phyloP scores from a whole-genome alignment of 2,888 invertebrate genomes.

The Physocephala rufipes region DNA sequence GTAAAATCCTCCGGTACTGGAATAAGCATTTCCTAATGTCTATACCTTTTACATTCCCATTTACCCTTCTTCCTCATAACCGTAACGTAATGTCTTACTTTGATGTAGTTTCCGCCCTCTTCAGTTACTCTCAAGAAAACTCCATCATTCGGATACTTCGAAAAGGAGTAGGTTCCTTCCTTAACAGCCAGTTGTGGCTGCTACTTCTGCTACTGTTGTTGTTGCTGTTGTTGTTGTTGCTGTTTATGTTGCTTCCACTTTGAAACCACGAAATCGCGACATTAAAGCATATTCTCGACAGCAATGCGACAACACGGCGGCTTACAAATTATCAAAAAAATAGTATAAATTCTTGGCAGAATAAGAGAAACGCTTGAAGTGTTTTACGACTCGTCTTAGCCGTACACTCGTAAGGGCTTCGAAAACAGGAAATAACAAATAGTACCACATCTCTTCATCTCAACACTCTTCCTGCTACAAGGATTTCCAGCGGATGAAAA shows the following conservation, averaged over 20 bases:
- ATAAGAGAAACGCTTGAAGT: conserved; percentile 48
- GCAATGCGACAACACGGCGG: background rate
- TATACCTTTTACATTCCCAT: no score
- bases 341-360: conserved; percentile 58
- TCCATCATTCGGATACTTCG: background rate
- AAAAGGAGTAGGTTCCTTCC: background rate
- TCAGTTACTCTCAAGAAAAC: conserved; percentile 3
- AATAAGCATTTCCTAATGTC: no score
- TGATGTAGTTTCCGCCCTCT: background rate
- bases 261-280: conserved; percentile 9
- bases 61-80: no score
- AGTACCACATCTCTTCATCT: no score
- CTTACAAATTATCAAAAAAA: conserved; percentile 44
- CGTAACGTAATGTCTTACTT: background rate
- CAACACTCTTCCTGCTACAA: background rate
- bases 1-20: no score
- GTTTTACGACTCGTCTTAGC: background rate
- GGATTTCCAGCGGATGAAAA: background rate
- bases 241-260: background rate
- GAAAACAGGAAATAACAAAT: background rate
- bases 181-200: background rate
- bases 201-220: background rate
- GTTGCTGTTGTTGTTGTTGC: no score
- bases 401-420: background rate
- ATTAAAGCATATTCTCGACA: conserved; percentile 9